Evolutionary conservation across 2,888 invertebrate species (phyloP), one percentile per base, ranked within the genome.

Genomic region (Drosophila histrio): DNA sequence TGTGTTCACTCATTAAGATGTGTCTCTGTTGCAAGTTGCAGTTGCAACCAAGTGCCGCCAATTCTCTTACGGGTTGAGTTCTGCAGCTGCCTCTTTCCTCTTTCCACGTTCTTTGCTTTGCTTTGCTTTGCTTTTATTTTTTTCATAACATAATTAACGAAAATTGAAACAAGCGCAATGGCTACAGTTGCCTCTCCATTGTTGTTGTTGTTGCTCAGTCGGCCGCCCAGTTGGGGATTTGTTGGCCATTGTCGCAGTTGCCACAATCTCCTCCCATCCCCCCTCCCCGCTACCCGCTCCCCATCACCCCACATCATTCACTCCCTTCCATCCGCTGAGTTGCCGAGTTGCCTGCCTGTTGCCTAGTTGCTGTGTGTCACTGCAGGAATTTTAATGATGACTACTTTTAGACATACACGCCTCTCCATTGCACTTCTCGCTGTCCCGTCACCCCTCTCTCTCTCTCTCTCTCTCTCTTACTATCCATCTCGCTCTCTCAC

Each of bases 351-450:
- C 50, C 56, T 43, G 41, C 24, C 44, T 41, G 39, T 3, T 72
- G 73, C 54, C 46, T 54, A 54, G 72, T 56, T 66, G 70, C 74
- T 77, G 73, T 89, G 77, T 85, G 81, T 81, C 87, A 81, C 78
- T 85, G 81, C 57, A 76, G 88, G 88, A 87, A 88, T 88, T 89
- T 88, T 88, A 88, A 88, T 89, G 89, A 88, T 88, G 89, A 88
- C 89, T 89, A 79, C 85, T 88, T 89, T 89, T 87, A 85, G 87
- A 73, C 83, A 83, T 77, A 87, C 82, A 86, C 84, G 78, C 78
- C 84, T 78, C 84, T 83, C 73, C 80, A 77, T 68, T 60, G 77
- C 62, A 73, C 69, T 30, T 43, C 13, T 26, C 24, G 2, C 41
- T 5, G 2, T 43, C 13, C 34, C 24, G 2, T 34, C 3, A 2